Percentiles rank a stretch among this genome's conserved stretches.
phyloP scores from a whole-genome alignment of 1,140 invertebrate species.

The Sitophilus oryzae region DNA sequence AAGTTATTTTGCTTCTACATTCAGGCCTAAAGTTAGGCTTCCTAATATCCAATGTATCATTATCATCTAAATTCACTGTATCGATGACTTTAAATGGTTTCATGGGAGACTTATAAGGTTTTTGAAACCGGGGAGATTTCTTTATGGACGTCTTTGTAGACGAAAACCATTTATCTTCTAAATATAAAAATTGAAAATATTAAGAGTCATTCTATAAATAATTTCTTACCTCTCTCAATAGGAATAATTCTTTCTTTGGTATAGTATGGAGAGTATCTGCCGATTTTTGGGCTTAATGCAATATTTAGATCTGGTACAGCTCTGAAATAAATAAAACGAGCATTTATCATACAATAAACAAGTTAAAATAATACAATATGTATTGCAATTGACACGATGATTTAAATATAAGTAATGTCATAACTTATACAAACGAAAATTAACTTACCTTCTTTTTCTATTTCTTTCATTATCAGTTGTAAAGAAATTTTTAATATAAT shows the following conservation, averaged over 20 bases:
- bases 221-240: slow-evolving; percentile 7
- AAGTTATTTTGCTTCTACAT: neutral
- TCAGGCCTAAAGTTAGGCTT: slow-evolving; percentile 10
- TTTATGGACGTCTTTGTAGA: slow-evolving; percentile 1
- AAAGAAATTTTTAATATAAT: slow-evolving; percentile 22
- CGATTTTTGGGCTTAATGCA: slow-evolving; percentile 12
- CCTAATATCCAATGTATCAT: slow-evolving; percentile 26
- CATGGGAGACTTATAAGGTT: neutral
- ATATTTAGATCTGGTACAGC: slow-evolving; percentile 7
- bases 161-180: neutral
- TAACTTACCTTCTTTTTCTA: slow-evolving; percentile 18
- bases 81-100: slow-evolving; percentile 8
- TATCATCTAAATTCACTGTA: slow-evolving; percentile 22
- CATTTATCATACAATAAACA: too few relatives aligned
- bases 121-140: neutral
- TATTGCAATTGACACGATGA: neutral
- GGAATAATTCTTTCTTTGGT: neutral
- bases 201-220: neutral
- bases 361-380: neutral
- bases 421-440: neutral
- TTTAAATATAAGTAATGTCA: neutral
- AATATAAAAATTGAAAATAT: neutral
- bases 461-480: neutral
- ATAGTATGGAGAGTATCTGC: slow-evolving; percentile 2
- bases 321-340: slow-evolving; percentile 13